Percentiles rank a stretch among this genome's conserved stretches.
phyloP scores from a whole-genome alignment of 2,113 vertebrate genomes.

The Anolis sagrei region DNA sequence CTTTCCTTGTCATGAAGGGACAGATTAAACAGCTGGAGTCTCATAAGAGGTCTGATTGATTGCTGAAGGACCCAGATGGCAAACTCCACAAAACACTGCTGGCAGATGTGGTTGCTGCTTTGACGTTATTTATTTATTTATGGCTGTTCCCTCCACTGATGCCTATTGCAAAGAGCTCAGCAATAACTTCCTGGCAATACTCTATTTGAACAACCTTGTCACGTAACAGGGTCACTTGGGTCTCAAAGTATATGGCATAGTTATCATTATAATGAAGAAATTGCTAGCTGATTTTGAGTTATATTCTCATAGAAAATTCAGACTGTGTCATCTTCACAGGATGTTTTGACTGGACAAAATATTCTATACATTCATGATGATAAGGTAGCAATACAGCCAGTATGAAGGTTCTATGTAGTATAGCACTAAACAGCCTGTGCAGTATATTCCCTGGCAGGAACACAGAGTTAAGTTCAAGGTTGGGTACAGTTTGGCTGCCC shows the following conservation, averaged over 20 bases:
- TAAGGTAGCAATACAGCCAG: too few relatives aligned
- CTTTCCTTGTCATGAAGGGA: constrained; percentile 51
- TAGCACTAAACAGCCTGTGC: constrained; percentile 8
- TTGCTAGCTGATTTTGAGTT: constrained; percentile 33
- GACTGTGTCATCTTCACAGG: constrained; percentile 48
- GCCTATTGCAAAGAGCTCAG: constrained; percentile 57
- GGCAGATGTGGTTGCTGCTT: constrained; percentile 54
- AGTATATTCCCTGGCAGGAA: neutral
- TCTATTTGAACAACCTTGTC: constrained; percentile 58
- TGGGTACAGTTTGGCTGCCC: neutral
- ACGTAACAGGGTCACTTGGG: constrained; percentile 40
- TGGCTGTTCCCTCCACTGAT: constrained; percentile 34
- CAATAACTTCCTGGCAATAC: constrained; percentile 58
- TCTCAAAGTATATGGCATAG: constrained; percentile 54
- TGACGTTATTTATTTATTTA: constrained; percentile 34
- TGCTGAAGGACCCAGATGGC: constrained; percentile 59
- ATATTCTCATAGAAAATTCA: constrained; percentile 51
- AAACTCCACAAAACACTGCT: constrained; percentile 61
- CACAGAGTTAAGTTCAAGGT: neutral
- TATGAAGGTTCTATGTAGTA: too few relatives aligned
- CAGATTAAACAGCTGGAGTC: constrained; percentile 54
- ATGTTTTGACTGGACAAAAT: constrained; percentile 56
- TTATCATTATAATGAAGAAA: constrained; percentile 28
- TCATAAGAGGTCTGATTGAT: constrained; percentile 54
- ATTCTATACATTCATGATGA: too few relatives aligned